Base-by-base conservation (phyloP, 53 echinoderm and acorn worm genomes). In the Echinometra lucunter region DNA sequence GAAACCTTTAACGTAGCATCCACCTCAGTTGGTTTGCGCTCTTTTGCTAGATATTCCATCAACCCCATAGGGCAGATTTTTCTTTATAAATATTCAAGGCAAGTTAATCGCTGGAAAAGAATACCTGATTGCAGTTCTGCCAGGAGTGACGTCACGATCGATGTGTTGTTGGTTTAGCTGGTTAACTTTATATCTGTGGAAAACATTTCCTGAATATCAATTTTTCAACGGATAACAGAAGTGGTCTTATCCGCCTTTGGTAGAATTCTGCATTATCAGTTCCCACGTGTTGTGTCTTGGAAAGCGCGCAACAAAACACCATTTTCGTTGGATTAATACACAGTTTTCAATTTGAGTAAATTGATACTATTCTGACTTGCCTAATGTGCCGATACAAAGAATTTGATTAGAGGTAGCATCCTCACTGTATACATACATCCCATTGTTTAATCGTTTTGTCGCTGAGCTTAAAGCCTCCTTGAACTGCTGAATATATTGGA, bases 81-180 rank as follows among this genome's bases (percentile, higher is more conserved):
- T 78, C 78, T 38, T 40, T 42, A 78, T 78, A 78, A 78, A 40
- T 78, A 78, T 78, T 78, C 78, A 78, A 42, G 6, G 40, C 78
- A 42, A 40, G 42, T 19, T 23, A 78, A 4, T 5, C 78, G 4
- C 17, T 21, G 78, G 18, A 40, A n/a, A 38, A 40, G 75, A 75
- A 78, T 78, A 38, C 42, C 78, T 78, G 42, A 78, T 21, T 40
- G 78, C 78, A 42, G 4, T 78, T 72, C 35, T 72, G 16, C 72
- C 32, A 34, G 6, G 18, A 35, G 35, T 42, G 38, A 9, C 34
- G 63, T 69, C 69, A 69, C 69, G 69, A 34, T 69, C 38, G n/a
- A n/a, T n/a, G n/a, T n/a, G n/a, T n/a, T 75, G 78, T 21, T 42
- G 42, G 19, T 38, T 78, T 69, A 69, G 34, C 69, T 69, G 69